phyloP scores from a whole-genome alignment of 1,140 invertebrate species.

The Bombus soroeensis region DNA sequence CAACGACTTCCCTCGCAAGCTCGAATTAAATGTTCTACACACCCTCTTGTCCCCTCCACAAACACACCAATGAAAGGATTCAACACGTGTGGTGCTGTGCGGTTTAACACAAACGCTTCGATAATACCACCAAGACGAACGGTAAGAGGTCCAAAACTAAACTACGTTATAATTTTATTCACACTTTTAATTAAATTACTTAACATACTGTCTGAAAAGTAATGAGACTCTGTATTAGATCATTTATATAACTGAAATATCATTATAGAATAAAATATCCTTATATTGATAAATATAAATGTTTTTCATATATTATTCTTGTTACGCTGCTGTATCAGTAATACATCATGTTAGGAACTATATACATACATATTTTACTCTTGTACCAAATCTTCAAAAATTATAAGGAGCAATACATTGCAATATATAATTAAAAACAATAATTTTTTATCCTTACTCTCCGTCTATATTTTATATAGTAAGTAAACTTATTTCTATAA shows the following conservation, averaged over 20 bases:
- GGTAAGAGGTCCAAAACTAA: slow-evolving; percentile 23
- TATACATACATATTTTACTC: too few species aligned
- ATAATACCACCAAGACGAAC: slow-evolving; percentile 29
- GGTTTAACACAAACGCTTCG: slow-evolving; percentile 26
- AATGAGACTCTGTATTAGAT: not conserved
- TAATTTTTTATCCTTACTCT: too few species aligned
- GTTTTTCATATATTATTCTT: too few species aligned
- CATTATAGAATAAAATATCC: too few species aligned
- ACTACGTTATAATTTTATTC: not conserved
- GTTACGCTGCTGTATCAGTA: too few species aligned
- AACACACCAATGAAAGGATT: slow-evolving; percentile 45
- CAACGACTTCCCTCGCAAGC: slow-evolving; percentile 70
- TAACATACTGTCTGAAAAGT: not conserved
- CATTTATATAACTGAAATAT: not conserved
- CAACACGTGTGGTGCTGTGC: slow-evolving; percentile 36
- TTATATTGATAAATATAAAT: too few species aligned
- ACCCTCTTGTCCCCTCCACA: slow-evolving; percentile 54
- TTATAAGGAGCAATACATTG: too few species aligned
- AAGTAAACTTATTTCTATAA: too few species aligned
- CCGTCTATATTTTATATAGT: too few species aligned
- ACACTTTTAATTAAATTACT: not conserved
- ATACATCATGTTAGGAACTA: too few species aligned
- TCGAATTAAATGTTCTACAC: slow-evolving; percentile 70
- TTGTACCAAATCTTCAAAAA: too few species aligned
- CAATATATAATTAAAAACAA: too few species aligned